phyloP scores from a whole-genome alignment of 2,797 vertebrate genomes.

The Acrossocheilus fasciatus region DNA sequence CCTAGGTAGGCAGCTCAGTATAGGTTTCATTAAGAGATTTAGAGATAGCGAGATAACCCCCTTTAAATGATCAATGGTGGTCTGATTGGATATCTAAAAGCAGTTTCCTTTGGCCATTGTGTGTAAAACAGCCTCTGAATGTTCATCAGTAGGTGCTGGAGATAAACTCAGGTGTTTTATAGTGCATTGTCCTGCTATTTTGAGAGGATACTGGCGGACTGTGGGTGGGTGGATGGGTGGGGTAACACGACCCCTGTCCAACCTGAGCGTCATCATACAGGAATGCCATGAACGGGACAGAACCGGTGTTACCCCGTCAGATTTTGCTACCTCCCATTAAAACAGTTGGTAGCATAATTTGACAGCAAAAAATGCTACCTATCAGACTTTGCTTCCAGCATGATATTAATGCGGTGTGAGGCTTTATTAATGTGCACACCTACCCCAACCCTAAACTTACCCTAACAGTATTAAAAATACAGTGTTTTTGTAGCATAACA shows the following conservation, averaged over 20 bases:
- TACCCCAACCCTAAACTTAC: too few species aligned
- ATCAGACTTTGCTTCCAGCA: not conserved
- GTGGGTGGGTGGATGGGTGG: not conserved
- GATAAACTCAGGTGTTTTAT: constrained; percentile 59
- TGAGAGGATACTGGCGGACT: constrained; percentile 30
- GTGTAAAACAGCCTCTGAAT: constrained; percentile 50
- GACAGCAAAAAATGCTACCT: not conserved
- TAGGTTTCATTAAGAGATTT: not conserved
- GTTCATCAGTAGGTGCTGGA: constrained; percentile 23
- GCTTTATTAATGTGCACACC: not conserved
- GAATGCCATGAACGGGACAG: constrained; percentile 18
- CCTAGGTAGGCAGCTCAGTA: not conserved
- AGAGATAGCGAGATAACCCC: constrained; percentile 2
- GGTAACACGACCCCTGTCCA: constrained; percentile 20
- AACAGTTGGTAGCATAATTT: not conserved
- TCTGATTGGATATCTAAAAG: constrained; percentile 36
- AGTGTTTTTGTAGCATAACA: not conserved
- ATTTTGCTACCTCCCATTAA: not conserved
- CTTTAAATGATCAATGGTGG: constrained; percentile 34
- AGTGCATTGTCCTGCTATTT: constrained; percentile 32
- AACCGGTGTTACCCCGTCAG: not conserved
- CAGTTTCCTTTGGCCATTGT: constrained; percentile 54
- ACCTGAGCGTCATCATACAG: constrained; percentile 34
- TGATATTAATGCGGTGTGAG: not conserved
- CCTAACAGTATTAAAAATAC: not conserved